Evolutionary conservation across 2,113 vertebrate species (phyloP), one percentile per base, ranked within the genome.

Genomic region (Carassius carassius): DNA sequence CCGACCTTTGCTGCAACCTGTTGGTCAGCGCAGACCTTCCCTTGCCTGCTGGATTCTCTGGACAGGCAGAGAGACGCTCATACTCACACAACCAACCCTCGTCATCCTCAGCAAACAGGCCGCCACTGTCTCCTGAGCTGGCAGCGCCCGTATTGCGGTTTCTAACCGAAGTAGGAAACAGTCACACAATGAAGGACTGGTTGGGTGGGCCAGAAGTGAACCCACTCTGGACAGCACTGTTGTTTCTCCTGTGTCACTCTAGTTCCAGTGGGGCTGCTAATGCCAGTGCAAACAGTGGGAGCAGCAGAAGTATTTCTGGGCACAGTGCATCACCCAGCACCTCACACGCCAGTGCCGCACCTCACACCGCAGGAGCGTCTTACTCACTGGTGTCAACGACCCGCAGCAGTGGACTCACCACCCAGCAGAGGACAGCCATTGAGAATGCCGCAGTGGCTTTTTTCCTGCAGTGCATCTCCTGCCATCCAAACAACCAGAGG

Each of bases 181-280:
- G 98, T 89, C 97, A 99, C 72, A 93, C 97, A 84, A 99, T 99
- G 98, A 99, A 99, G 89, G 98, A 99, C 90, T 99, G 98, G 98
- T 92, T 99, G 10, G 98, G 98, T 72, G 97, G 98, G 23, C 96
- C 97, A 17, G 98, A 99, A 92, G 98, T 99, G 75, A 99, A 98
- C 91, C 97, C 97, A 0, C 91, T 99, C 4, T 99, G 98, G 98
- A 99, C 98, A 4, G 96, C 98, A 16, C 95, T 99, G 94, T 93
- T 99, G 75, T 99, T 99, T 93, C 92, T 99, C 88, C 93, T 99
- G 69, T 99, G 98, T 91, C 98, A 99, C 91, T 98, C 97, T 92
- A 97, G 96, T 84, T 96, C 97, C 83, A 94, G 95, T 74, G 94
- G 95, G 58, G 93, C 94, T 84, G 92, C 95, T 81, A 93, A 93